These are phyloP conservation scores for Trialeurodes vaporariorum DNA, from an alignment of 1,140 invertebrate species.

Conservation along the genomic window DNA sequence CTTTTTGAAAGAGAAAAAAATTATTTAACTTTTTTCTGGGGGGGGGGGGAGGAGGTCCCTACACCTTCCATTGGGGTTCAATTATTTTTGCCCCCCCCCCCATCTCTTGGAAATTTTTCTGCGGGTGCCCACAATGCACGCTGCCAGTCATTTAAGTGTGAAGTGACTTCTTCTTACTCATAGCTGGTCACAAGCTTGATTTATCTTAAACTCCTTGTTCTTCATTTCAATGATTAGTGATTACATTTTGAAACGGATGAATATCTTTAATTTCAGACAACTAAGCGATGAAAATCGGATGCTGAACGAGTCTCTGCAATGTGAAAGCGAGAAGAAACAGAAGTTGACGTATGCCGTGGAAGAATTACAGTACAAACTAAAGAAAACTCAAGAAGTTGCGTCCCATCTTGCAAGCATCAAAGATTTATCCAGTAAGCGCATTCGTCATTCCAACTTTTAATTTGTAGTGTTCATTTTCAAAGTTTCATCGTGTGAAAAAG, in stretches of 20 bases:
- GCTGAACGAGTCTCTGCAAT: conserved; percentile 53
- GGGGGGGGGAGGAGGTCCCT: no score
- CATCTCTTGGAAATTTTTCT: no score
- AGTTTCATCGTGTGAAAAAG: no score
- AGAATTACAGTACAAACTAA: conserved; percentile 70
- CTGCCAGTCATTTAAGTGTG: no score
- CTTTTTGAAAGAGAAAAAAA: no score
- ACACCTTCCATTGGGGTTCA: no score
- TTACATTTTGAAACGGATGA: conserved; percentile 2
- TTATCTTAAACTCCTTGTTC: neutral
- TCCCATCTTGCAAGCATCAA: conserved; percentile 34
- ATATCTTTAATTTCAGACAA: conserved; percentile 35
- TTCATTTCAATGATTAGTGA: conserved; percentile 1
- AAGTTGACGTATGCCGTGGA: conserved; percentile 69
- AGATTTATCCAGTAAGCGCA: conserved; percentile 7
- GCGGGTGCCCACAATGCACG: no score
- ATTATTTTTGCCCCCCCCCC: no score
- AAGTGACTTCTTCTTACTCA: neutral
- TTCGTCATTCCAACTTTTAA: no score
- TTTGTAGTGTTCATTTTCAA: no score
- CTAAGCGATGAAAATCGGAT: conserved; percentile 49
- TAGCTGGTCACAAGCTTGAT: neutral
- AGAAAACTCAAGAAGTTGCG: conserved; percentile 57
- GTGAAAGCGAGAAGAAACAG: conserved; percentile 62
- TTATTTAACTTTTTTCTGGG: no score